Evolutionary conservation across 2,797 vertebrate genomes (phyloP).

Genomic region (Ambastaia sidthimunki): DNA sequence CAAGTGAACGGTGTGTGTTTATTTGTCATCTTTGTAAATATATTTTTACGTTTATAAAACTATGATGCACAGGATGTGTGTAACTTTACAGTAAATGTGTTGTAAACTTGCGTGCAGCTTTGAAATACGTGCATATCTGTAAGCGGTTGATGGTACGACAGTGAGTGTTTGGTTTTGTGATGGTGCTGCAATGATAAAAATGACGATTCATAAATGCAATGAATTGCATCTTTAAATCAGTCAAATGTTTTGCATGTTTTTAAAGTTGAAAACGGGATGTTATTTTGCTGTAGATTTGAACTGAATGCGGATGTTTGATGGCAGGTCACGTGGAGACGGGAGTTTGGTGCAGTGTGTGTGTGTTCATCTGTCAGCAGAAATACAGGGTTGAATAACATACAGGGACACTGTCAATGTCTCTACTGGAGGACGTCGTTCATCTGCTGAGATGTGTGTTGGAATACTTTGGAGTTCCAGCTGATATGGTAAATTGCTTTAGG

Average conservation of each 20-base stretch:
- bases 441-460: slow-evolving; percentile 81
- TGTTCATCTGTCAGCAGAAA: slow-evolving; percentile 46
- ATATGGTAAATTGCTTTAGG: slow-evolving; percentile 77
- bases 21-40: neutral
- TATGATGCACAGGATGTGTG: too few species aligned
- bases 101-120: neutral
- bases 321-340: slow-evolving; percentile 38
- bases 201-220: neutral
- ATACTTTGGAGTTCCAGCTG: slow-evolving; percentile 85
- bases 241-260: neutral
- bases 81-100: neutral
- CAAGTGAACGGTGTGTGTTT: neutral
- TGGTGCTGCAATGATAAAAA: neutral
- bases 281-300: slow-evolving; percentile 53
- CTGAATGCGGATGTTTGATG: slow-evolving; percentile 60
- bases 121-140: neutral
- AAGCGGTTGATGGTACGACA: neutral
- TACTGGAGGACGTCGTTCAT: slow-evolving; percentile 77
- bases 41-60: neutral
- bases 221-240: too few species aligned
- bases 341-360: slow-evolving; percentile 43
- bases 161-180: neutral
- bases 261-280: too few species aligned
- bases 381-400: neutral
- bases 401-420: slow-evolving; percentile 78